Percentiles rank a stretch among this genome's conserved stretches.
phyloP scores from a whole-genome alignment of 2,888 invertebrate genomes.

The Steinernema scapterisci region DNA sequence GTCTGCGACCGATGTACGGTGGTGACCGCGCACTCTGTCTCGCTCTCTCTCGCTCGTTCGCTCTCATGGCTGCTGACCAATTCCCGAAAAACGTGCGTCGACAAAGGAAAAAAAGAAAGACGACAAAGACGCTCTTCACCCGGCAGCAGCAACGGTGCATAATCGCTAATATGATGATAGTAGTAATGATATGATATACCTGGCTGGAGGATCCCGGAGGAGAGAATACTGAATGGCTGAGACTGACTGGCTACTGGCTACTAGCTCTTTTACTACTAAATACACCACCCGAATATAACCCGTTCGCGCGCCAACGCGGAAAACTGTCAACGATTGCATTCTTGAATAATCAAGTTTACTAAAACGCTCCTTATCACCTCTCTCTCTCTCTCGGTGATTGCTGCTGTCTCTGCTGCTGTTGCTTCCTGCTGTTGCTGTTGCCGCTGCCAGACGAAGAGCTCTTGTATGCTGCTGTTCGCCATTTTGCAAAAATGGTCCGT shows the following conservation, averaged over 20 bases:
- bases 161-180: neutral
- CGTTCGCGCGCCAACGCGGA: too few relatives aligned
- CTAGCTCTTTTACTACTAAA: too few relatives aligned
- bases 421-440: neutral
- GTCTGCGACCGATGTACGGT: conserved; percentile 26
- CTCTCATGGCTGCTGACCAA: conserved; percentile 20
- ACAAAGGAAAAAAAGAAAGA: conserved; percentile 21
- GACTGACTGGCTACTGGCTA: too few relatives aligned
- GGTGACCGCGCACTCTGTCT: conserved; percentile 27
- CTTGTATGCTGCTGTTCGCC: too few relatives aligned
- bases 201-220: neutral
- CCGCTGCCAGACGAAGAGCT: neutral
- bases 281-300: too few relatives aligned
- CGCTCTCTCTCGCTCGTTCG: conserved; percentile 17
- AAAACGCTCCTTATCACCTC: neutral
- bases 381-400: neutral
- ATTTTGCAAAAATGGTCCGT: neutral
- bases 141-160: neutral
- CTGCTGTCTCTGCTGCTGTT: neutral
- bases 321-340: too few relatives aligned
- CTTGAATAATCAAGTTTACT: too few relatives aligned
- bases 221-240: too few relatives aligned
- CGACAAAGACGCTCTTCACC: conserved; percentile 27
- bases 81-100: conserved; percentile 32
- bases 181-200: neutral